These are phyloP conservation scores for Micronycteris hirsuta DNA, from an alignment of 2,113 vertebrate genomes.

Conservation along the genomic window DNA sequence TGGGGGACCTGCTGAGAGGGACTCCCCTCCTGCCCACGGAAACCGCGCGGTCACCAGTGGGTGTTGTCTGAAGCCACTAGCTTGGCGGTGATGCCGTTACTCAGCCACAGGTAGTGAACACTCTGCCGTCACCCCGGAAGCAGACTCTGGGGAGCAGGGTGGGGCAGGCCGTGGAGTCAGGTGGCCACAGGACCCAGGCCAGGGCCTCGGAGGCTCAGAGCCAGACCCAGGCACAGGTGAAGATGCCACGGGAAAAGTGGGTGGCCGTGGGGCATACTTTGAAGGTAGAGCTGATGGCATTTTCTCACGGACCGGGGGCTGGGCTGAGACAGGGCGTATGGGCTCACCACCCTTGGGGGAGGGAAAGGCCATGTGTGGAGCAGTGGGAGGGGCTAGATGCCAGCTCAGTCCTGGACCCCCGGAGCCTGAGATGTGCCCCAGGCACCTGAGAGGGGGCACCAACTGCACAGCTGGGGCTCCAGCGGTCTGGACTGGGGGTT, in stretches of 20 bases:
- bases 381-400: background rate
- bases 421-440: background rate
- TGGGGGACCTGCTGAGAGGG: background rate
- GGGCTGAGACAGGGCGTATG: background rate
- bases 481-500: no score
- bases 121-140: background rate
- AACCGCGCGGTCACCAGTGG: rapidly evolving
- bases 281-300: background rate
- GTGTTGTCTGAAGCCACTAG: no score
- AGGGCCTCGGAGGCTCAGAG: background rate
- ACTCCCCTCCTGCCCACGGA: rapidly evolving
- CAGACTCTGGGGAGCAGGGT: background rate
- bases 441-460: background rate
- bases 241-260: rapidly evolving
- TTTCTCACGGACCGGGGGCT: background rate
- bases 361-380: background rate
- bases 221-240: rapidly evolving
- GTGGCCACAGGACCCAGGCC: background rate
- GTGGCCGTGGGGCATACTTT: background rate
- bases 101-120: rapidly evolving
- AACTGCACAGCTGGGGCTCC: background rate
- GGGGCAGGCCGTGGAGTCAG: rapidly evolving
- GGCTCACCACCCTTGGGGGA: rapidly evolving
- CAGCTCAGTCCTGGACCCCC: rapidly evolving
- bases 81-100: rapidly evolving